Percentiles rank a stretch among this genome's conserved stretches.
Evolutionary conservation across 1,140 invertebrate species (phyloP).

Genomic region (Conus betulinus): DNA sequence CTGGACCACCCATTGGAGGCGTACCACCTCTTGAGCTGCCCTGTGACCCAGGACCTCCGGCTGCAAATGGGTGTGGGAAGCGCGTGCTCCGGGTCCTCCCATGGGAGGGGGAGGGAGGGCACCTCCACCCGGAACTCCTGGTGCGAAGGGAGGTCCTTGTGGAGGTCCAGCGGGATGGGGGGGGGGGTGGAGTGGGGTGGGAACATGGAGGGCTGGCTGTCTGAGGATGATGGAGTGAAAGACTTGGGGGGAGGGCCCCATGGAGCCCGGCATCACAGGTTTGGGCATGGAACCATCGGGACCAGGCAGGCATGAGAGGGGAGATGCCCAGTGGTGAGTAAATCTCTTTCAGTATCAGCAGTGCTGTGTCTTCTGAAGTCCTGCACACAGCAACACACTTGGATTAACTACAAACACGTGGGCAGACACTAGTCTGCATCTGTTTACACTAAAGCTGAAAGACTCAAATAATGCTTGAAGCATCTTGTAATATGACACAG

Average conservation of each 20-base stretch:
- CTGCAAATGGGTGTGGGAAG: background rate
- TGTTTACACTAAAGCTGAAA: too few species aligned
- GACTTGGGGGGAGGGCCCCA: slow-evolving; percentile 13
- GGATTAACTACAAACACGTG: too few species aligned
- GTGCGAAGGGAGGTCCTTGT: background rate
- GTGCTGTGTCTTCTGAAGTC: slow-evolving; percentile 96
- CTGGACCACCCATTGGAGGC: background rate
- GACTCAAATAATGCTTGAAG: too few species aligned
- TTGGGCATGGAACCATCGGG: slow-evolving; percentile 46
- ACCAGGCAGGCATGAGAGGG: slow-evolving; percentile 71
- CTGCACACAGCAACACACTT: slow-evolving; percentile 75
- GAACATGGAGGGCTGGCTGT: background rate
- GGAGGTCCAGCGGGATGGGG: background rate
- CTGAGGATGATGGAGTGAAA: background rate
- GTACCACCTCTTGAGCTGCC: slow-evolving; percentile 11
- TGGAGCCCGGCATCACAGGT: background rate
- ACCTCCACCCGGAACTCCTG: background rate
- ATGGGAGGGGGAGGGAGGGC: background rate
- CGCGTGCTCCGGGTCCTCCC: background rate
- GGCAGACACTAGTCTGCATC: too few species aligned
- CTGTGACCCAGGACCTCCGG: background rate
- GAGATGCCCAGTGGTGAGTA: slow-evolving; percentile 79
- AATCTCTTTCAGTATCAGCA: slow-evolving; percentile 94
- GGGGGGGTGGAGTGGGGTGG: background rate
- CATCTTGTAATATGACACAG: too few species aligned